Conservation (phyloP, 2,888 invertebrate species). For the Campoplex capitator region DNA sequence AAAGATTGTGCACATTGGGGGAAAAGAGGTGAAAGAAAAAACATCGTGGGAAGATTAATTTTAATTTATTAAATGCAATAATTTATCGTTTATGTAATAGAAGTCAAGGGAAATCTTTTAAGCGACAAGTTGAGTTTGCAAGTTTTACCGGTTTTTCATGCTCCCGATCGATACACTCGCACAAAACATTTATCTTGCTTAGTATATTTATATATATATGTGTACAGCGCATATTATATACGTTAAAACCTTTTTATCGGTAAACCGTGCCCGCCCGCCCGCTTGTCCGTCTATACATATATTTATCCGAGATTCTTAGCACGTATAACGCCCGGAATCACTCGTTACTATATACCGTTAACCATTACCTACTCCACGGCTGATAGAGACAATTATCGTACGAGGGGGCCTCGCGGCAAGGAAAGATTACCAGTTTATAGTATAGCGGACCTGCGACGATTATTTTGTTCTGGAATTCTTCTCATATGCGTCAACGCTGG, state of each 20-base stretch:
- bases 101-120: conserved; percentile 24
- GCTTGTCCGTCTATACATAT: conserved; percentile 14
- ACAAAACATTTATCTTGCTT: not conserved
- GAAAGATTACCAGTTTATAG: conserved; percentile 34
- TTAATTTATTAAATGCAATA: not conserved
- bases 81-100: conserved; percentile 35
- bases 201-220: not conserved
- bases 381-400: conserved; percentile 62
- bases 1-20: not conserved
- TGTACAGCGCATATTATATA: not conserved
- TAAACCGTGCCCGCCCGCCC: conserved; percentile 19
- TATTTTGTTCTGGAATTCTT: conserved; percentile 48
- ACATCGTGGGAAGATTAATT: conserved; percentile 14
- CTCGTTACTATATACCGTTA: conserved; percentile 64
- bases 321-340: conserved; percentile 53
- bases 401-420: conserved; percentile 38
- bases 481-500: conserved; percentile 10
- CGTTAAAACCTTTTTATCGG: conserved; percentile 24
- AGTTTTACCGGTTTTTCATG: conserved; percentile 68
- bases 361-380: conserved; percentile 47
- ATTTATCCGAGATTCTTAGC: conserved; percentile 29
- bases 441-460: conserved; percentile 42
- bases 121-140: conserved; percentile 40
- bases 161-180: conserved; percentile 31
- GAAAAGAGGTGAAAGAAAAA: not conserved